A percentile compares a stretch with the other conserved stretches of the same genome.
Conservation (phyloP, 1,140 invertebrate genomes). For the Heliothis virescens region DNA sequence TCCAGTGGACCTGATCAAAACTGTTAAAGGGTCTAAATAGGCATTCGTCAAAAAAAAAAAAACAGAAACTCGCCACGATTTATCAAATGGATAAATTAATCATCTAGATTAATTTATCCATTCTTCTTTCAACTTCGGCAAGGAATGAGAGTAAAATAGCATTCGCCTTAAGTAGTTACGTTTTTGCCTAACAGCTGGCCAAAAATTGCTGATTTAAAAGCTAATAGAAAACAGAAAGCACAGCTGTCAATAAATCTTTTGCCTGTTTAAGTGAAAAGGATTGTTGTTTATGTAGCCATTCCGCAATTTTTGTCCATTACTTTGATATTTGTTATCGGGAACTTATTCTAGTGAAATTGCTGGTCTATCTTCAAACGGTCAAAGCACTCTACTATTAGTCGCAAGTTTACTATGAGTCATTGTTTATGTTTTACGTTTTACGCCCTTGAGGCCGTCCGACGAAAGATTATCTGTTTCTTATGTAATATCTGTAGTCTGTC, state of each 20-base stretch:
- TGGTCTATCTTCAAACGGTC: not conserved
- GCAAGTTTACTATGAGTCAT: conserved; percentile 12
- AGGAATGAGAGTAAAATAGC: no score
- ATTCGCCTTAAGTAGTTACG: not conserved
- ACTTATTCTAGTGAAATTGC: not conserved
- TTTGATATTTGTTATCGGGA: no score
- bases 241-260: not conserved
- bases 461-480: conserved; percentile 15
- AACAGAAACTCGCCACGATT: no score
- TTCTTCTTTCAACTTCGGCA: no score
- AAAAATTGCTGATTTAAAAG: not conserved
- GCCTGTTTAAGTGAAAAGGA: no score
- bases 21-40: no score
- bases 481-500: conserved; percentile 23
- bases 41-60: no score
- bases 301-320: no score
- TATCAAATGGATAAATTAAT: no score
- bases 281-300: no score
- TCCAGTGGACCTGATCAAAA: no score
- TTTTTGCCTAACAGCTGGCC: not conserved
- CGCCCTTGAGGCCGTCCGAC: conserved; percentile 4
- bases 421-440: conserved; percentile 13
- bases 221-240: not conserved
- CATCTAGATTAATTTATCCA: no score
- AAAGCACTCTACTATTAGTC: not conserved